Evolutionary conservation across 2,113 vertebrate species (phyloP), one percentile per base, ranked within the genome.

Genomic region (Phoenicopterus ruber): DNA sequence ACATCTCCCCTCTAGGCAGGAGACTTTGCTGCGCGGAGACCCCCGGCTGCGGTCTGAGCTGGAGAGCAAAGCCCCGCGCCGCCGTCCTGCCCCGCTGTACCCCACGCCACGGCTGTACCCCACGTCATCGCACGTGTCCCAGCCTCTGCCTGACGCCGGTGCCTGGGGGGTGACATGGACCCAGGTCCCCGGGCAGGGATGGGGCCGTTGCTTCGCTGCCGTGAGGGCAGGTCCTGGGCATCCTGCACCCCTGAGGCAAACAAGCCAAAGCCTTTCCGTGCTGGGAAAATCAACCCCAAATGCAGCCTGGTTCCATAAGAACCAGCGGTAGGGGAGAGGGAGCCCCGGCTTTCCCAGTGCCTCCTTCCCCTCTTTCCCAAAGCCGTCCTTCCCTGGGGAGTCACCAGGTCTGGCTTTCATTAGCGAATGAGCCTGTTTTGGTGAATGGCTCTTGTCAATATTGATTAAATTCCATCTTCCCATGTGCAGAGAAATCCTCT

Each of bases 401-500:
- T 49, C 73, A 72, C 73, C 93, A 50, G 83, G 57, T 90, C 96
- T 97, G 95, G 91, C 77, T 95, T 94, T 84, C 91, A 91, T 96
- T 94, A 96, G 86, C 0, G 0, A 87, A 82, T 26, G 73, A 89
- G 86, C 54, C 44, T 85, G 89, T 91, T 95, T 90, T 89, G 88
- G 86, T 84, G 70, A 96, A 84, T 10, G 70, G 81, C 66, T 91
- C 81, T 92, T 87, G 93, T 95, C 96, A 91, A 85, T 94, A 85
- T 47, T 87, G 78, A 95, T 97, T 95, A 97, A 97, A 96, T 91
- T 88, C 91, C 94, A 58, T 77, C 77, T 83, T 94, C 79, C 93
- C 79, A 40, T 36, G 58, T 32, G 74, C 86, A 80, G 82, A 87
- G 49, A 79, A 93, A 97, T 77, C 84, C 89, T 76, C 31, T 66